Percentiles rank a stretch among this genome's conserved stretches.
These are phyloP conservation scores for Andricus grossulariae DNA, from an alignment of 1,140 invertebrate genomes.

Conservation along the genomic window DNA sequence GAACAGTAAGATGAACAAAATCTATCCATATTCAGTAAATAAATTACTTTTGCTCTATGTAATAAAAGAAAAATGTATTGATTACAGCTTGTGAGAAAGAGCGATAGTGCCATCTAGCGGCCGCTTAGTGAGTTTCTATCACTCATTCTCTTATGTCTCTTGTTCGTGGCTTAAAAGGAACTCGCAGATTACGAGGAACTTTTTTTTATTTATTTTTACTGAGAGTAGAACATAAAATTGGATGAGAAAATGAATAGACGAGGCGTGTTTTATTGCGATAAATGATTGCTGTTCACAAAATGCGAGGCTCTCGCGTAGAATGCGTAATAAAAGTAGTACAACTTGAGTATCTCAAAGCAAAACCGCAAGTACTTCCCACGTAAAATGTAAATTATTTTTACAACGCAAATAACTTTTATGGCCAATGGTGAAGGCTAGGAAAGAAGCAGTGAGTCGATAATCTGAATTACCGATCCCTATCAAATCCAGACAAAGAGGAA, in stretches of 20 bases:
- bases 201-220: background rate
- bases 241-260: too few relatives aligned
- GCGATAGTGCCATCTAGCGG: background rate
- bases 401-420: background rate
- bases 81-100: background rate
- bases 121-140: background rate
- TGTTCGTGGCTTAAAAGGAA: background rate
- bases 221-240: too few relatives aligned
- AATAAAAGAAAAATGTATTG: too few relatives aligned
- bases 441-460: slow-evolving; percentile 6
- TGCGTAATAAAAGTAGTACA: slow-evolving; percentile 1
- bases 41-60: too few relatives aligned
- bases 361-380: slow-evolving; percentile 11
- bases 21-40: too few relatives aligned
- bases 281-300: too few relatives aligned
- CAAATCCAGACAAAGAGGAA: background rate
- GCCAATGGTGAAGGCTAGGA: background rate
- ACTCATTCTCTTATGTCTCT: background rate
- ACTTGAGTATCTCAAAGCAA: slow-evolving; percentile 10
- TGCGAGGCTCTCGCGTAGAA: background rate
- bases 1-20: too few relatives aligned
- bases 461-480: background rate
- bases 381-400: slow-evolving; percentile 21
- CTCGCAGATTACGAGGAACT: background rate
- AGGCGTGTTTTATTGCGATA: too few relatives aligned